phyloP scores from a whole-genome alignment of 2,113 vertebrate species.

The Brienomyrus longianalis region DNA sequence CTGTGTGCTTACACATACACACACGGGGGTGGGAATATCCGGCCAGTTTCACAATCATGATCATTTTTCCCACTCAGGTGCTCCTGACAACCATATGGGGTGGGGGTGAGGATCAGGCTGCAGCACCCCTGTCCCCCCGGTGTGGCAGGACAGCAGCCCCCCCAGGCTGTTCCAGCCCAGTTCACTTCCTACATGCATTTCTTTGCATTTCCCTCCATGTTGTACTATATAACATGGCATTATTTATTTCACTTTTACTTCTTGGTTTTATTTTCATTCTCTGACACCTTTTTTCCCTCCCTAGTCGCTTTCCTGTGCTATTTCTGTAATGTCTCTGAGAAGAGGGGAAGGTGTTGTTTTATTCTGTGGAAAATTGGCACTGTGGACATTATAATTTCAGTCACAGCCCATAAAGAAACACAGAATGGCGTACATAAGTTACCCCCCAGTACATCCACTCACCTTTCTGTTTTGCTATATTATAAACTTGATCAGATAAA shows the following conservation, averaged over 20 bases:
- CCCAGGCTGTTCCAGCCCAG: not conserved
- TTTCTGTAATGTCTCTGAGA: not conserved
- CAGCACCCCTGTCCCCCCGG: not conserved
- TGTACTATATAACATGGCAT: not conserved
- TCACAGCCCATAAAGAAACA: not conserved
- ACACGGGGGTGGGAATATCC: not conserved
- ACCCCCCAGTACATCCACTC: not conserved
- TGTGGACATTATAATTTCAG: conserved; percentile 8
- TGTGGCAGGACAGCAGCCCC: not conserved
- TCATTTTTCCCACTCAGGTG: not conserved
- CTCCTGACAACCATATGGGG: not conserved
- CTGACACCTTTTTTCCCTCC: not conserved
- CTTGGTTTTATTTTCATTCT: conserved; percentile 4
- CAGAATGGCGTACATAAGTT: not conserved
- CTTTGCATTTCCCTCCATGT: not conserved
- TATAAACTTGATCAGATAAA: conserved; percentile 21
- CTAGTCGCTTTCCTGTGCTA: not conserved
- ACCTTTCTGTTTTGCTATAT: conserved; percentile 5
- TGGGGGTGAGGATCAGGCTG: not conserved
- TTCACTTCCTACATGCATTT: not conserved
- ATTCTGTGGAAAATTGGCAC: not conserved
- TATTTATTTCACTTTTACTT: conserved; percentile 12
- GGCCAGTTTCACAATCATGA: not conserved
- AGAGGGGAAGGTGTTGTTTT: not conserved
- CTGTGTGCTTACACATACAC: not conserved